These are phyloP conservation scores for Calonectris borealis DNA, from an alignment of 2,113 vertebrate species.

Conservation along the genomic window DNA sequence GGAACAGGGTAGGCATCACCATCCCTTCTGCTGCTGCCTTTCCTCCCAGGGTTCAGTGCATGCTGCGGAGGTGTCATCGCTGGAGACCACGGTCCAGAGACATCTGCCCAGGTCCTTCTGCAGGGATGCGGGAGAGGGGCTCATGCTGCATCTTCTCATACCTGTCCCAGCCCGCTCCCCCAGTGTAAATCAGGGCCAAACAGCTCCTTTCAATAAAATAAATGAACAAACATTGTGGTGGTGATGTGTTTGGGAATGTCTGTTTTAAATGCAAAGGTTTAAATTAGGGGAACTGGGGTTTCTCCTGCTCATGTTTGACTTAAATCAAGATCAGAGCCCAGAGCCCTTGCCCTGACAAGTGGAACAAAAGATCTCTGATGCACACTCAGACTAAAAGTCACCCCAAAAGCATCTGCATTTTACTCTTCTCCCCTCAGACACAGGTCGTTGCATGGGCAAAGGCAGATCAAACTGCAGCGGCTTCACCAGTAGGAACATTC, in stretches of 20 bases:
- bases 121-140: not conserved
- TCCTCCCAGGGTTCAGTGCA: not conserved
- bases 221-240: not conserved
- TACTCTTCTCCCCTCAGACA: not conserved
- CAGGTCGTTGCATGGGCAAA: not conserved
- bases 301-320: not conserved
- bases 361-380: not conserved
- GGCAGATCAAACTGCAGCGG: not conserved
- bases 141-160: not conserved
- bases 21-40: not conserved
- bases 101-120: not conserved
- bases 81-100: rapidly evolving
- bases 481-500: not conserved
- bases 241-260: rapidly evolving
- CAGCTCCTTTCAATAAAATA: not conserved
- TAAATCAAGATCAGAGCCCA: not conserved
- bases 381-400: not conserved
- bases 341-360: not conserved
- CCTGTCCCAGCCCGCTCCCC: rapidly evolving
- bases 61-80: not conserved
- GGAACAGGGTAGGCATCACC: rapidly evolving
- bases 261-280: rapidly evolving
- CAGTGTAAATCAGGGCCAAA: not conserved
- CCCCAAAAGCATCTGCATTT: not conserved
- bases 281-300: not conserved